phyloP scores from a whole-genome alignment of 2,113 vertebrate genomes.

The Larimichthys crocea region DNA sequence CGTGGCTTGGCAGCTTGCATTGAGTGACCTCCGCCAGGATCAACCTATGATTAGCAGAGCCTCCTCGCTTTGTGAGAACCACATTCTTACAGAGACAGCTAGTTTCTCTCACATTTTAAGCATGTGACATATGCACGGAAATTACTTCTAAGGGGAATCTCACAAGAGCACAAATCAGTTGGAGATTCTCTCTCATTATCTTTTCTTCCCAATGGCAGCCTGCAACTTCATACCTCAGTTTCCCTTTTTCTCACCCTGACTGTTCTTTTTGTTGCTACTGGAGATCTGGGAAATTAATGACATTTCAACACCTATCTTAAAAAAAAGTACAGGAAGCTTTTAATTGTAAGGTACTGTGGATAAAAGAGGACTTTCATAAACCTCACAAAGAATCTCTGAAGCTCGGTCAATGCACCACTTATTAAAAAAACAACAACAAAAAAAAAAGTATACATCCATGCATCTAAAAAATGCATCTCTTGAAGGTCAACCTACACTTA shows the following conservation, averaged over 20 bases:
- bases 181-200: constrained; percentile 72
- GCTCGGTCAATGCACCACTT: not conserved
- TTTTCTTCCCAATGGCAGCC: constrained; percentile 33
- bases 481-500: constrained; percentile 26
- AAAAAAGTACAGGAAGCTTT: constrained; percentile 50
- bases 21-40: constrained; percentile 51
- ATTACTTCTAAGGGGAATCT: constrained; percentile 64
- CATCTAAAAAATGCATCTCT: constrained; percentile 16
- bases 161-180: constrained; percentile 65
- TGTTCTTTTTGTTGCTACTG: constrained; percentile 36
- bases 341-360: constrained; percentile 42
- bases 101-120: constrained; percentile 46
- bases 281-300: constrained; percentile 71
- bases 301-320: constrained; percentile 10
- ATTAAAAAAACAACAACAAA: not conserved
- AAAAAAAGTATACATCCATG: not conserved
- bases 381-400: not conserved
- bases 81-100: constrained; percentile 8
- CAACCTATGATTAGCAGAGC: constrained; percentile 54
- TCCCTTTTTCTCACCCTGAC: constrained; percentile 7
- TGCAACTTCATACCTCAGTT: constrained; percentile 30
- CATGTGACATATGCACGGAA: constrained; percentile 50
- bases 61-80: constrained; percentile 12
- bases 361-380: constrained; percentile 21
- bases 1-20: constrained; percentile 23